Evolutionary conservation across 2,113 vertebrate species (phyloP), one percentile per base, ranked within the genome.

Genomic region (Geothlypis trichas): DNA sequence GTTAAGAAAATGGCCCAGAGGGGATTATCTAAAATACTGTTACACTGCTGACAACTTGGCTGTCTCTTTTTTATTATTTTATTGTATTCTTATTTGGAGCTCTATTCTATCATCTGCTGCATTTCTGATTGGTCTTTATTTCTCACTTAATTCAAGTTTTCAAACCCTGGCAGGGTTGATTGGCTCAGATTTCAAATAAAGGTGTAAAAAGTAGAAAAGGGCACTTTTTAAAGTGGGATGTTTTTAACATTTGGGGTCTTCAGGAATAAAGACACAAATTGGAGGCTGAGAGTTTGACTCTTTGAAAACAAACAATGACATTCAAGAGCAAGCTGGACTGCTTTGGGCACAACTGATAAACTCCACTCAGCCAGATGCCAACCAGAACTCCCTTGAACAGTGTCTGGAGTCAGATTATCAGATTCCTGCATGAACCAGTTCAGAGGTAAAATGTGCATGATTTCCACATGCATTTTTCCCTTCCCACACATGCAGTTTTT

Each of bases 11-110:
- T 23, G 75, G 79, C 67, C 93, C 76, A 93, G 77, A 90, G 90
- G 77, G 88, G 73, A 93, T 94, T 92, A 93, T 82, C 87, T 82
- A 39, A 86, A 94, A 94, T 58, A 88, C 78, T 84, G 75, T 77
- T 93, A 71, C 44, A 69, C 42, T 88, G 89, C 93, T 95, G 94
- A 96, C 90, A 96, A 94, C 80, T 96, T 96, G 90, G 84, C 89
- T 89, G 75, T 83, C 79, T 95, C 72, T 84, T 75, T 89, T 87
- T 63, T 66, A 80, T 90, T 96, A 76, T 83, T 91, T 84, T 80
- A 84, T 85, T 69, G 61, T 86, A 72, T 71, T 90, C 59, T 87
- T 79, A 73, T 81, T 95, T 88, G 81, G 86, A 80, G 21, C 67
- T 79, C 24, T 30, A 21, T 69, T 88, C 61, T 35, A 31, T 87